Base-by-base conservation (phyloP, 2,888 invertebrate genomes). In the Dryococelus australis region DNA sequence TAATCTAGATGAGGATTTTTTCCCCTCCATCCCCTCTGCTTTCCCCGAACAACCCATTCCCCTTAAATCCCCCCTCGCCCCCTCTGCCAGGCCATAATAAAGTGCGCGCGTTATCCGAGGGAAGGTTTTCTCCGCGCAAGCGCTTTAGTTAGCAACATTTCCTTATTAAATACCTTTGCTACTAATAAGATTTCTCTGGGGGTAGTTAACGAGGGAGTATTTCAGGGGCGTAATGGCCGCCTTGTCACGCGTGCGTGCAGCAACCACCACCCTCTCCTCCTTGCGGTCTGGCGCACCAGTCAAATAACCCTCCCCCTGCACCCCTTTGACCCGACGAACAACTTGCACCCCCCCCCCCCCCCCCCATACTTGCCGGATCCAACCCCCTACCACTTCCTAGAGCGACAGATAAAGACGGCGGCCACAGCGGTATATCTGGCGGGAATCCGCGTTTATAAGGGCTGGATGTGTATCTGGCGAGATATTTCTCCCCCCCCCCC, bases 1-100 rank as follows among this genome's bases (percentile, higher is more conserved):
- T 92, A 92, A 92, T 92, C 92, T 92, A 92, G 92, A 92, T 92
- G 92, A 92, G 92, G 92, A 92, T 92, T 92, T 92, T 92, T 92
- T 91, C 91, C 92, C 91, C 90, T n/a, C 65, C 65, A 0, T 65
- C 65, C 65, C 65, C 8, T 65, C 65, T 65, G 6, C 65, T 24
- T 65, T 65, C 1, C 24, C 13, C 65, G n/a, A 65, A 10, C 65
- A n/a, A 65, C 65, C 65, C 65, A 24, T 65, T 65, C n/a, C n/a
- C 65, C 47, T 47, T 47, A 47, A 47, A 10, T 16, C 65, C 65
- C 65, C 65, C 51, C 8, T 2, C 20, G 0, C 13, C 16, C 65
- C 65, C 24, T 16, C 8, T 24, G 12, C 65, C 65, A 20, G 65
- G 65, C 12, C 65, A 65, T 65, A 65, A 65, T 65, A 65, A 65